Evolutionary conservation across 2,797 vertebrate genomes (phyloP), one percentile per base, ranked within the genome.

Genomic region (Pyrocephalus nanus): DNA sequence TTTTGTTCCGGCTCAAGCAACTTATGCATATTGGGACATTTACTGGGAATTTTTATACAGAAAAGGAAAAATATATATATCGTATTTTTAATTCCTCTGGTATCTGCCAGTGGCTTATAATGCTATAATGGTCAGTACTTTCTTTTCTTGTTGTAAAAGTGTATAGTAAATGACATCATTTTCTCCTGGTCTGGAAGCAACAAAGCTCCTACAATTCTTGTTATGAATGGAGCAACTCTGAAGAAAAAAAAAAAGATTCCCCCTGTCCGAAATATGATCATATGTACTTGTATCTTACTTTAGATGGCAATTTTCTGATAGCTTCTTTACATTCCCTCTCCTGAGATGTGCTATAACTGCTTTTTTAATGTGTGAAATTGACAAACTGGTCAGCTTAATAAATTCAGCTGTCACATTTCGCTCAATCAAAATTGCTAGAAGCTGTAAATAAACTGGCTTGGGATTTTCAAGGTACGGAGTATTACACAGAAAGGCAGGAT

Each of bases 351-450:
- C 91, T 96, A 79, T 97, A 97, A 96, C 89, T 94, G 92, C 77
- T 96, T 96, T 97, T 95, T 91, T 53, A 64, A 97, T 96, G 94
- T 96, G 93, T 96, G 95, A 96, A 97, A 97, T 97, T 97, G 97
- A 97, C 96, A 97, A 96, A 96, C 95, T 91, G 96, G 97, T 96
- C 97, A 97, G 95, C 97, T 97, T 95, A 94, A 95, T 98, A 97
- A 97, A 97, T 97, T 97, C 95, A 97, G 76, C 96, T 97, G 97
- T 98, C 97, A 97, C 95, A 97, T 97, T 97, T 96, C 93, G n/a
- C 95, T 96, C 96, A 95, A 93, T 96, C 93, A 97, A 96, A 97
- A 97, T 90, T 96, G 93, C 94, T 97, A 92, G 97, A 96, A 97
- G 95, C 95, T 97, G 94, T 96, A 97, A 97, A 95, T 97, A 75